Base-by-base conservation (phyloP, 1,140 invertebrate species). In the Vollenhovia emeryi region DNA sequence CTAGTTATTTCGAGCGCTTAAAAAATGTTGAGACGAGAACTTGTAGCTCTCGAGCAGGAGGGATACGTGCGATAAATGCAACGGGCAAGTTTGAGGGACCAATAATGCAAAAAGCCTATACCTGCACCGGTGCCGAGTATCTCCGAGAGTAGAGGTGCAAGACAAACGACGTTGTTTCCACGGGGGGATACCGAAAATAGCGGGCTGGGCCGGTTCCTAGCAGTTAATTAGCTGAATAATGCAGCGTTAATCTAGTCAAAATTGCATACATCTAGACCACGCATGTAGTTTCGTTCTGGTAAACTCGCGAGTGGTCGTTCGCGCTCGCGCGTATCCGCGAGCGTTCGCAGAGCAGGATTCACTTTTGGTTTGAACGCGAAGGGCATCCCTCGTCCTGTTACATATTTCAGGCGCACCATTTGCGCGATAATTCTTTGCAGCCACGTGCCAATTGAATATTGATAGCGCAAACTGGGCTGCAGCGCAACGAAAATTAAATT, bases 161-260 rank as follows among this genome's bases (percentile, higher is more conserved):
- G 90, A 91, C 90, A 91, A 91, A 91, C 90, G 90, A 88, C 75
- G 88, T 88, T 87, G 88, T 91, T 91, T 85, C 82, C 80, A 86
- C 24, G 79, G 85, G 86, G 69, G 91, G 88, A 91, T 91, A 88
- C 84, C 85, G 74, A 87, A 91, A 89, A 88, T 88, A 91, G 84
- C 71, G 88, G 52, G 55, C 85, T 87, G 79, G 90, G 82, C 88
- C 33, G 27, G 86, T 92, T 90, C 78, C 88, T 83, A 85, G 87
- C 84, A 90, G 92, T 93, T 93, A 94, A 94, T 94, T 94, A 94
- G 89, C 92, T 94, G 90, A 94, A 94, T 94, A 94, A 94, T 94
- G 92, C 92, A 94, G 87, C 88, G 89, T 91, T 94, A 94, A 94
- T 94, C 93, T 93, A 92, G 92, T 94, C 88, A 93, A 93, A 94